phyloP scores from a whole-genome alignment of 2,113 vertebrate genomes.

The Urocitellus parryii region DNA sequence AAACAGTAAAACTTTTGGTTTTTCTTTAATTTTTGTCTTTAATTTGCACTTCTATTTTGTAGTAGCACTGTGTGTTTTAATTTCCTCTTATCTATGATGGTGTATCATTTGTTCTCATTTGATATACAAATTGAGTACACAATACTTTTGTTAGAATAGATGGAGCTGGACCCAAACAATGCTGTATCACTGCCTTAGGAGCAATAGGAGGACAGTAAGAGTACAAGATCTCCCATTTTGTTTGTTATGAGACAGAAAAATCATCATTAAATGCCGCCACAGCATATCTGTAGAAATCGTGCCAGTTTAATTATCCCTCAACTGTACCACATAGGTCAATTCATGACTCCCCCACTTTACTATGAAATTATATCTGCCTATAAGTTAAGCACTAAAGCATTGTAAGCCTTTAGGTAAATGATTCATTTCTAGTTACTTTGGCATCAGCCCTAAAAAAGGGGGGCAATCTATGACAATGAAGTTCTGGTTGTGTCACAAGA shows the following conservation, averaged over 20 bases:
- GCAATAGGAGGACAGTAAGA: neutral
- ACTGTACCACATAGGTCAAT: slow-evolving; percentile 51
- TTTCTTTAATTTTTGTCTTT: slow-evolving; percentile 39
- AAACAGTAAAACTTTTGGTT: slow-evolving; percentile 15
- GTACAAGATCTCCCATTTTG: slow-evolving; percentile 55
- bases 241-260: slow-evolving; percentile 69
- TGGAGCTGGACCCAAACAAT: slow-evolving; percentile 44
- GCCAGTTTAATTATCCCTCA: slow-evolving; percentile 67
- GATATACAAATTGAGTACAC: slow-evolving; percentile 70
- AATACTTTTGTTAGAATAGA: slow-evolving; percentile 59
- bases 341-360: slow-evolving; percentile 39
- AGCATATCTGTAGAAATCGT: neutral
- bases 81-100: slow-evolving; percentile 70
- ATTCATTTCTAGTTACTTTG: slow-evolving; percentile 61
- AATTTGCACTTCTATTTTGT: slow-evolving; percentile 60
- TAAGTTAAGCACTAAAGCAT: slow-evolving; percentile 46
- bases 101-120: slow-evolving; percentile 70
- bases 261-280: slow-evolving; percentile 57
- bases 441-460: slow-evolving; percentile 50
- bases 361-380: slow-evolving; percentile 50
- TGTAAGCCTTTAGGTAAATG: slow-evolving; percentile 36
- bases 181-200: slow-evolving; percentile 51
- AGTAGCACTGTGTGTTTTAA: slow-evolving; percentile 59
- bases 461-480: neutral
- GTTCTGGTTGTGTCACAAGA: slow-evolving; percentile 29